phyloP scores from a whole-genome alignment of 2,888 invertebrate genomes.

The Ctena decussata region DNA sequence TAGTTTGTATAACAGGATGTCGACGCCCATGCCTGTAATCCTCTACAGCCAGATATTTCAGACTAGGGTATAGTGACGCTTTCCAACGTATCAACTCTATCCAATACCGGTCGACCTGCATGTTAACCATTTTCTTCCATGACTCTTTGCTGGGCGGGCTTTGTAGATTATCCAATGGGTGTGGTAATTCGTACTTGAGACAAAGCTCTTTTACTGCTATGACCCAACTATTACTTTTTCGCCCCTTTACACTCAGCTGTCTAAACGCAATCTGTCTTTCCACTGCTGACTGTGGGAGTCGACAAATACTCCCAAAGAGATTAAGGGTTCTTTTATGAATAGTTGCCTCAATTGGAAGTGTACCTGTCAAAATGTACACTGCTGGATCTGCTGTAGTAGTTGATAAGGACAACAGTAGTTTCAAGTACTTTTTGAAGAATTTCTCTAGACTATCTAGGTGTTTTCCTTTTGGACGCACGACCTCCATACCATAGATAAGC shows the following conservation, averaged over 20 bases:
- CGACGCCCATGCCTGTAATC: not conserved
- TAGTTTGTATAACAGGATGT: not conserved
- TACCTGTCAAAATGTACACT: conserved; percentile 18
- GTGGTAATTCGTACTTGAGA: not conserved
- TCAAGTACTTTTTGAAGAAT: not conserved
- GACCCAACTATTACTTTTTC: not conserved
- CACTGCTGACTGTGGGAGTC: not conserved
- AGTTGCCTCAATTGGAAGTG: conserved; percentile 23
- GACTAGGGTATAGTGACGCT: not conserved
- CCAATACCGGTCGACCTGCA: not conserved
- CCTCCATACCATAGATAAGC: not conserved
- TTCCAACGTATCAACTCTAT: not conserved
- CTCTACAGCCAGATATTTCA: not conserved
- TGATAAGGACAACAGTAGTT: conserved; percentile 24
- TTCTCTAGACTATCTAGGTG: not conserved
- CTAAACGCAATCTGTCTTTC: not conserved
- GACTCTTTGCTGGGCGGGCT: not conserved
- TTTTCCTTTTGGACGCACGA: not conserved
- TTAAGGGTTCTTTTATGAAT: conserved; percentile 17
- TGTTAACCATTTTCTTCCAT: not conserved
- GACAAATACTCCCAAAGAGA: conserved; percentile 16
- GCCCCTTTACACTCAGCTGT: not conserved
- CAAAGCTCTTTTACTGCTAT: not conserved
- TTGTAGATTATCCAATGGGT: not conserved
- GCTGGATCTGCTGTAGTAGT: conserved; percentile 24